Evolutionary conservation across 2,113 vertebrate species (phyloP), one percentile per base, ranked within the genome.

Genomic region (Amphiprion ocellaris): DNA sequence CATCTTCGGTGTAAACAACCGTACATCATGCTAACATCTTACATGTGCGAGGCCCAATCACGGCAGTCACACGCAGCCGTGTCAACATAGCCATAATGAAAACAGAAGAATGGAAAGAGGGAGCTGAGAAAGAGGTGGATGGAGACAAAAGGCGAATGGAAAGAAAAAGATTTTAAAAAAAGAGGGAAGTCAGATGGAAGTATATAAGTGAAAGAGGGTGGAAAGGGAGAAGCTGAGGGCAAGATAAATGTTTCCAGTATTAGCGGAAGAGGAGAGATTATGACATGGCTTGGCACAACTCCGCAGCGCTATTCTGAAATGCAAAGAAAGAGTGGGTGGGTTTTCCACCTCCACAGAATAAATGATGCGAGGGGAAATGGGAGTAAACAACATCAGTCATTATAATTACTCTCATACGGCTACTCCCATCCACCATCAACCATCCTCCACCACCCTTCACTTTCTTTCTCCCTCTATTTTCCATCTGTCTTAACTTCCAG

Each of bases 371-470:
- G 87, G 86, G 91, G 90, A 94, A 93, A 93, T 92, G 90, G 92
- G 91, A 93, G 93, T 95, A 95, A 95, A 94, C 93, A 95, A 93
- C 91, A 94, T 93, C 92, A 92, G 90, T 93, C 92, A 92, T 91
- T 89, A 82, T 92, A 94, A 94, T 94, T 89, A 92, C 91, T 92
- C 89, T 91, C 91, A 89, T 92, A 91, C 87, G 78, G 78, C 83
- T 81, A 89, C 81, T 90, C 89, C 88, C 84, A 90, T 86, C 81
- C 70, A 85, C 77, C 83, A 82, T 83, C 83, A 81, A 77, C 66
- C 74, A 85, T 71, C 63, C 65, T 71, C 81, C 58, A 46, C 55
- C 68, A 76, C 62, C 61, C 52, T 74, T 69, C 54, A 46, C 73
- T 69, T 66, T 56, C 41, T 80, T 72, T 59, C 80, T 87, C 75